phyloP scores from a whole-genome alignment of 2,797 vertebrate species.

The Pelodytes ibericus region DNA sequence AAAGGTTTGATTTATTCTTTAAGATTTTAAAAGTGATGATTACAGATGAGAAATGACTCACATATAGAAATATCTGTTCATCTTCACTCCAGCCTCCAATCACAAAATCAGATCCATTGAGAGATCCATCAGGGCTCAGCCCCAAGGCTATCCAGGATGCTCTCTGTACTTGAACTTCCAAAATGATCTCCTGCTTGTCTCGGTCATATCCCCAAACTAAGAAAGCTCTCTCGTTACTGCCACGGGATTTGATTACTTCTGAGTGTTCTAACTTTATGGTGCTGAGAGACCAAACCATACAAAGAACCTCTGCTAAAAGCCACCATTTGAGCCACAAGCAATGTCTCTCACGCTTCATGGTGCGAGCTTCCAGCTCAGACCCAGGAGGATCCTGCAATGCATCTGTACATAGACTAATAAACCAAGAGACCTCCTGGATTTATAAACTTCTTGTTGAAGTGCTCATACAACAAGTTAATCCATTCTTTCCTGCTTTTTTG shows the following conservation, averaged over 20 bases:
- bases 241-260: conserved; percentile 68
- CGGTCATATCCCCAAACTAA: conserved; percentile 75
- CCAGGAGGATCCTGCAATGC: background rate
- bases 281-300: conserved; percentile 3
- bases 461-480: background rate
- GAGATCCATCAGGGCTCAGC: conserved; percentile 69
- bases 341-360: background rate
- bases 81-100: conserved; percentile 70
- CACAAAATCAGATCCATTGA: conserved; percentile 73
- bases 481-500: conserved; percentile 10
- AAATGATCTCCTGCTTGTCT: conserved; percentile 65
- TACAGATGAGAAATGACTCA: too few species aligned
- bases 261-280: conserved; percentile 65
- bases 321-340: background rate
- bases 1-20: too few species aligned
- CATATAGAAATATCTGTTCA: conserved; percentile 74
- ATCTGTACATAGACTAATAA: background rate
- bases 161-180: conserved; percentile 72
- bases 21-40: too few species aligned
- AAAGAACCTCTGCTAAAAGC: background rate
- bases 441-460: background rate
- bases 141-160: conserved; percentile 79
- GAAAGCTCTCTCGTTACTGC: background rate
- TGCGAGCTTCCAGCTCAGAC: background rate
- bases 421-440: background rate